Conservation (phyloP, 2,113 vertebrate species). For the Paraplagusia blochii region DNA sequence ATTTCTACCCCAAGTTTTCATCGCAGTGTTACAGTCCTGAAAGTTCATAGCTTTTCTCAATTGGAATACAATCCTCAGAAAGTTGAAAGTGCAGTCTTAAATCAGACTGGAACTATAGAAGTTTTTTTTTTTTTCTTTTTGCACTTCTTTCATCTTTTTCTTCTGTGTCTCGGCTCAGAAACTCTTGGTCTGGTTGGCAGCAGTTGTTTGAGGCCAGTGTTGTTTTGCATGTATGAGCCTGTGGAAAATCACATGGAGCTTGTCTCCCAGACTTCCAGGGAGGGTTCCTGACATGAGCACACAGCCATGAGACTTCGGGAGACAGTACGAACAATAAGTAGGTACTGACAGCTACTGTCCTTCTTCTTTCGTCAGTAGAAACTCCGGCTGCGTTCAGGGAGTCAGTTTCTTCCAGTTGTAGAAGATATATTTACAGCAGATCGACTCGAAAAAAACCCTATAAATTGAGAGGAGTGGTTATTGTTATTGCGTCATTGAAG, state of each 20-base stretch:
- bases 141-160: constrained; percentile 27
- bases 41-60: constrained; percentile 15
- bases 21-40: constrained; percentile 6
- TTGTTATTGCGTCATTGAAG: too few relatives aligned
- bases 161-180: constrained; percentile 17
- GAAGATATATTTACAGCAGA: too few relatives aligned
- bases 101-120: background rate
- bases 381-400: too few relatives aligned
- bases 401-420: too few relatives aligned
- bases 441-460: constrained; percentile 9
- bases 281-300: constrained; percentile 33
- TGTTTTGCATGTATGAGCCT: background rate
- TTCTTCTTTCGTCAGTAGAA: too few relatives aligned
- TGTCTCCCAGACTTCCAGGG: constrained; percentile 18
- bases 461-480: too few relatives aligned
- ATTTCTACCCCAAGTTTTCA: background rate
- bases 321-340: constrained; percentile 23
- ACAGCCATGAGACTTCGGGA: constrained; percentile 32
- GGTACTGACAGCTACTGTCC: background rate
- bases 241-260: constrained; percentile 25
- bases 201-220: constrained; percentile 30
- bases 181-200: constrained; percentile 31
- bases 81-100: constrained; percentile 1
- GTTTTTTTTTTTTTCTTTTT: too few relatives aligned
- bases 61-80: constrained; percentile 10